Evolutionary conservation across 2,113 vertebrate species (phyloP), one percentile per base, ranked within the genome.

Genomic region (Myotis davidii): DNA sequence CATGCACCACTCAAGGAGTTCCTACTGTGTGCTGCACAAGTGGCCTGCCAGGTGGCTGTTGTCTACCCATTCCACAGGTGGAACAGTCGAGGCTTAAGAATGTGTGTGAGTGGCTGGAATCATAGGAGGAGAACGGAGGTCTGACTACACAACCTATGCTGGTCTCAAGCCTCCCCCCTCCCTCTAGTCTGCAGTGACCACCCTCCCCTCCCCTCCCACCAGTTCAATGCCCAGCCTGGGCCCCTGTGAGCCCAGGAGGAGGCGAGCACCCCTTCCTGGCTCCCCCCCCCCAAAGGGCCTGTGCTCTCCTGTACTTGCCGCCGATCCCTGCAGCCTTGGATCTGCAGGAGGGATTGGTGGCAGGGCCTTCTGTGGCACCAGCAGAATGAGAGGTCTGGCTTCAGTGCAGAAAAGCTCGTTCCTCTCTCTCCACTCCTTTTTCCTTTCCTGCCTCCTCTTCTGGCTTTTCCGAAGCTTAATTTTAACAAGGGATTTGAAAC

Each of bases 401-500:
- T 48, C 39, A 56, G 76, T 83, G 88, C 73, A 2, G 39, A n/a
- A 88, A 70, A 79, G 5, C 48, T 74, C 39, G 25, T 84, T 69
- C 34, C 34, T 25, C 50, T 9, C 27, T 42, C 48, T 54, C 21
- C 4, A 27, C 27, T 87, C 54, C 6, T 0, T 61, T 89, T 82
- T 23, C 77, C 87, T 74, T 70, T 25, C 77, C 92, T 0, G 6
- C 65, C 67, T 56, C 50, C 86, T 90, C 67, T 64, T 88, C 72
- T 45, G 42, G 25, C 6, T 86, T 78, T 82, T 78, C 90, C n/a
- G 32, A 69, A 90, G 86, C 73, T 82, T 93, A 82, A 81, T 93
- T 94, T 93, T 76, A 88, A 94, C 32, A 48, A 90, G 67, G 50
- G 52, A 85, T 85, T 97, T 56, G 77, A 81, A 90, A 76, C 85